Evolutionary conservation across 2,888 invertebrate genomes (phyloP), one percentile per base, ranked within the genome.

Genomic region (Phengaris alcon): DNA sequence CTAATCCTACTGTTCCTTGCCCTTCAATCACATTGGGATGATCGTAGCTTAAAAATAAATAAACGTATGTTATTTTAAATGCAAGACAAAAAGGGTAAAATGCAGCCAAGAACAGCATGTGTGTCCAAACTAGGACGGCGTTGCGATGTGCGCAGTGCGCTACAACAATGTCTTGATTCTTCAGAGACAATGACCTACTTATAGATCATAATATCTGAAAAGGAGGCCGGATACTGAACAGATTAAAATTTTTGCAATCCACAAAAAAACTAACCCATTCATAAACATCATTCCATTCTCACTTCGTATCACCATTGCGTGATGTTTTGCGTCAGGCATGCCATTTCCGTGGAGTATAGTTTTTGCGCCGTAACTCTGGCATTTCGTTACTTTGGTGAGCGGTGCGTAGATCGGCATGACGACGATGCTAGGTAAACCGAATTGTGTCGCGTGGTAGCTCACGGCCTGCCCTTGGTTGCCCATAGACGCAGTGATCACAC

Each of bases 21-120:
- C 99, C 99, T 74, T 98, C 98, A 90, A 99, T 95, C 68, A 99
- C 96, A 84, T 98, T 95, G 0, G 98, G 98, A 87, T 99, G 98
- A 88, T 99, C 99, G 84, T 96, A 99, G 3, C 97, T 97, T 78
- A 68, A 73, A 13, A 55, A 68, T 51, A 22, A 15, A 68, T 4
- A 59, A 4, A 5, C n/a, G 59, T 6, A 74, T 59, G 10, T 22
- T 5, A 15, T 22, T 10, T 59, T 59, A 22, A 9, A 59, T 57
- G 59, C 59, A 5, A 15, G 1, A 10, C 59, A 22, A 15, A 59
- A 22, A 9, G 22, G 10, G 22, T 59, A 9, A 59, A 22, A 59
- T 8, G 9, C 59, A 72, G 15, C 44, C 13, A 15, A 46, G 68
- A 35, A 15, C 7, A 52, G 6, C 46, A 4, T 46, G 46, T 46